Evolutionary conservation across 1,140 invertebrate genomes (phyloP).

Genomic region (Heliconius eleuchia): DNA sequence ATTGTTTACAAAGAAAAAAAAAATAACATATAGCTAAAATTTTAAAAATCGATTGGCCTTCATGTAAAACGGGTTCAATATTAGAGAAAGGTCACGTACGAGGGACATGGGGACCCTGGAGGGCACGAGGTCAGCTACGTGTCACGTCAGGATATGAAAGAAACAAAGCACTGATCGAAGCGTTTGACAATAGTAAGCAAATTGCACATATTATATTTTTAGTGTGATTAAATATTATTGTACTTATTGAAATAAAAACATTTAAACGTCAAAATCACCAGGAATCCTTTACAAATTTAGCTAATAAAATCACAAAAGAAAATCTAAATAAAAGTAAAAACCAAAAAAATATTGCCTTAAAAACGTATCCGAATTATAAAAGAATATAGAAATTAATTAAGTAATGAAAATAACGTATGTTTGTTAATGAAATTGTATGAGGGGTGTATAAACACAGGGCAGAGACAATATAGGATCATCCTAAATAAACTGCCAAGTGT

Average conservation of each 20-base stretch:
- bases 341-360: background rate
- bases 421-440: conserved; percentile 27
- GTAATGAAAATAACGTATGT: conserved; percentile 28
- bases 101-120: background rate
- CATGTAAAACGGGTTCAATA: background rate
- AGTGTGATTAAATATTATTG: background rate
- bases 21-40: background rate
- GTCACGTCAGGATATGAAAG: no score
- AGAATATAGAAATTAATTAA: conserved; percentile 27
- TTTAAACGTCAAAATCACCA: no score
- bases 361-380: background rate
- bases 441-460: background rate
- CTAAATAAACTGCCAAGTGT: conserved; percentile 27
- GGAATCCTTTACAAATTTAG: no score
- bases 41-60: background rate
- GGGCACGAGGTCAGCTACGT: background rate
- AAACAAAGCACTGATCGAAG: no score
- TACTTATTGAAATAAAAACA: no score
- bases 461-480: conserved; percentile 20
- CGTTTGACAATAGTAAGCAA: no score
- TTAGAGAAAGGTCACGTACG: background rate
- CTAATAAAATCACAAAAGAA: background rate
- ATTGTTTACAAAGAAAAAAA: background rate
- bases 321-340: no score
- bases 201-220: no score